Conservation (phyloP, 2,113 vertebrate genomes). For the Psilopogon haemacephalus region DNA sequence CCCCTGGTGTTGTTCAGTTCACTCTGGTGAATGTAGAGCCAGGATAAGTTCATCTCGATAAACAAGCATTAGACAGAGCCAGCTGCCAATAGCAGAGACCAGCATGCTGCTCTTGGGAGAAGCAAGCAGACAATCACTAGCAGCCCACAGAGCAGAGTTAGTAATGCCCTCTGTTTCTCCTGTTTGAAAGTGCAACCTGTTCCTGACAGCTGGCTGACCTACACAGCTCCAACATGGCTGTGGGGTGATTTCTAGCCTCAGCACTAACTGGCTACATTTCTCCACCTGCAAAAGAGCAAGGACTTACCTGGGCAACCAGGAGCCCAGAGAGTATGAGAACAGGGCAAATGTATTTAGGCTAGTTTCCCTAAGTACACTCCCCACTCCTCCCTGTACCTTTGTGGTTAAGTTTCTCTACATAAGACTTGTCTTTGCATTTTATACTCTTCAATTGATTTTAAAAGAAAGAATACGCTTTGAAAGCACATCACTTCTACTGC, state of each 20-base stretch:
- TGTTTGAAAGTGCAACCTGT: background rate
- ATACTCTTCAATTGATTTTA: background rate
- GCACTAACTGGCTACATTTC: background rate
- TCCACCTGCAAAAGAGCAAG: background rate
- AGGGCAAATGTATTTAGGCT: background rate
- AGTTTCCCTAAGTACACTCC: background rate
- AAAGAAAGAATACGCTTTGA: background rate
- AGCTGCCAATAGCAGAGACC: background rate
- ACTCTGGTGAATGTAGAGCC: background rate
- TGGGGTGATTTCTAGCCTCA: background rate
- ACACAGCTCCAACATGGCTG: background rate
- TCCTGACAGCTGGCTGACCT: background rate
- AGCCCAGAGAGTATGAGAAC: background rate
- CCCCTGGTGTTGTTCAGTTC: background rate
- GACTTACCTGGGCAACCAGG: background rate
- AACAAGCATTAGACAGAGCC: background rate
- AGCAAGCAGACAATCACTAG: background rate
- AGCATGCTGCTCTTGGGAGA: background rate
- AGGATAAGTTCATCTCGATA: background rate
- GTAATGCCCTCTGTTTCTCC: background rate
- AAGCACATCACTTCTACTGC: background rate
- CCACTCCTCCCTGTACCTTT: background rate
- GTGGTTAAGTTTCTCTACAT: background rate
- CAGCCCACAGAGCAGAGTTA: rapidly evolving
- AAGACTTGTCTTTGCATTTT: background rate